Evolutionary conservation across 2,888 invertebrate species (phyloP), one percentile per base, ranked within the genome.

Genomic region (Xestia xanthographa): DNA sequence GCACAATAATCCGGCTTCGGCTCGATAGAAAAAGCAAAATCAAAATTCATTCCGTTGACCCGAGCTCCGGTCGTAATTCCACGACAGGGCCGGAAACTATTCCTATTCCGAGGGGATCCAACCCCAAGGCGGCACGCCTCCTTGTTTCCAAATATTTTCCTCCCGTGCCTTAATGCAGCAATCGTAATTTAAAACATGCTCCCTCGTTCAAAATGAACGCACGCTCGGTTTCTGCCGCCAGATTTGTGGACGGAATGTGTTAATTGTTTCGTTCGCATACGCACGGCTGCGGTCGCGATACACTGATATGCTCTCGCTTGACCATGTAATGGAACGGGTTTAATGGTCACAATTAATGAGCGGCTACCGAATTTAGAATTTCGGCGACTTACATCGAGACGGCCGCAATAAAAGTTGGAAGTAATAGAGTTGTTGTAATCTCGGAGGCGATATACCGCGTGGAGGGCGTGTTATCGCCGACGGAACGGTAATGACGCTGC

Each of bases 31-130:
- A 95, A 94, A 94, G 91, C 94, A 91, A 93, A 95, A 95, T 95
- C 95, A 94, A 94, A 95, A 95, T 95, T 95, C 95, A 95, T 95
- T 95, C 93, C 92, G 91, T 90, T 95, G 94, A 95, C 95, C 95
- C 93, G 86, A 82, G 88, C 83, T 67, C 82, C 89, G 91, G 87
- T 89, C 92, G 94, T 95, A 95, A 95, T 94, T 94, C 92, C 91
- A 90, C 84, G 88, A 86, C 86, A 89, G 90, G 89, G 86, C 91
- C 93, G 92, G 93, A 95, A 95, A 95, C 95, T 95, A 95, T 95
- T 96, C 93, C 94, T 92, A 94, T 95, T 94, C 94, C 87, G 91
- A 92, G 90, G 94, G 95, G 94, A 91, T 92, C 84, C 89, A 89
- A 92, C 92, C 94, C 93, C 90, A 89, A 86, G 92, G 91, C 89